Evolutionary conservation across 2,113 vertebrate genomes (phyloP), one percentile per base, ranked within the genome.

Genomic region (Leucosticte australis): DNA sequence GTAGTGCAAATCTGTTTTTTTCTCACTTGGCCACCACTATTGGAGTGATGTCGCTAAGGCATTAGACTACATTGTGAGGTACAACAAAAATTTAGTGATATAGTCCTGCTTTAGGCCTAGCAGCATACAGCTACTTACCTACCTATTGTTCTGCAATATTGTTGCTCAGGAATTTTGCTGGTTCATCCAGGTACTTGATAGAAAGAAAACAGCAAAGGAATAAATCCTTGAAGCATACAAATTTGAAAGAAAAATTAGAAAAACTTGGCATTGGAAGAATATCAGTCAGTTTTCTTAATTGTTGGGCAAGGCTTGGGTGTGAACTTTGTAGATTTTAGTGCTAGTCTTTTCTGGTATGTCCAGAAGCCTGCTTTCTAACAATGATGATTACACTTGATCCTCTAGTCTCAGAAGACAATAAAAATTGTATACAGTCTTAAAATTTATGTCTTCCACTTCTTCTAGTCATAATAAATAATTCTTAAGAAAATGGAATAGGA

Each of bases 311-410:
- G 1, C 16, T 69, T 80, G 16, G 4, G 9, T 62, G 24, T 62
- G 10, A 3, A 22, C 4, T 69, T 10, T 24, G 10, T 18, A 35
- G 16, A 53, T 5, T 50, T 13, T 19, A n/a, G 19, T 22, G 4
- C 2, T 24, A 35, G 7, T 46, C 4, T 68, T 76, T 69, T n/a
- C 22, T 62, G 22, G 9, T 76, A 50, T 5, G 0, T 59, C 6
- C 24, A 52, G 39, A 83, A 76, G 4, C 4, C 39, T 76, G 17
- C 10, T 22, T 47, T 62, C 6, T 31, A 31, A 57, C 23, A 49
- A 15, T 3, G 1, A 67, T 24, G 3, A n/a, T 37, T 89, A 30
- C 4, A 1, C 7, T 68, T 4, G 0, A 52, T 35, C 15, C 5
- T 63, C 13, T 17, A 46, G 12, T 27, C 22, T 59, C 9, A 56